Base-by-base conservation (phyloP, 2,888 invertebrate species). In the Phytoseiulus persimilis region DNA sequence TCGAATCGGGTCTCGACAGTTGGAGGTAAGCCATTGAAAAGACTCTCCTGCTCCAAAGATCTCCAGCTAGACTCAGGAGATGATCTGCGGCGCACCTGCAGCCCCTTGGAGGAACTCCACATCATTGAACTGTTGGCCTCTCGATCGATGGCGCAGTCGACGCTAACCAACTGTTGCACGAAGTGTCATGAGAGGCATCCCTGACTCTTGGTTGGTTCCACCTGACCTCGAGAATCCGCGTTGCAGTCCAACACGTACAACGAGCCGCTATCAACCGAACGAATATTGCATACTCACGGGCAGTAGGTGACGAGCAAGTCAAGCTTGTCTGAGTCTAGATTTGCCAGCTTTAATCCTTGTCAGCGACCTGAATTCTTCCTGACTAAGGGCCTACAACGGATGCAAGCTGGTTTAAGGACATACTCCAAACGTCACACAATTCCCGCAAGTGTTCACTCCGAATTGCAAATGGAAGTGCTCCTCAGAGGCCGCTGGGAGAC, bases 291-390 rank as follows among this genome's bases (percentile, higher is more conserved):
- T 65, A 87, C 87, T 87, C 45, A 87, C 87, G 87, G 87, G 39
- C 39, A 87, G 33, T 87, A 87, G n/a, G 87, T 87, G 87, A 87
- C 87, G 87, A 87, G 87, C 87, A 87, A 87, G 87, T 87, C 87
- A 45, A 87, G 32, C 87, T 87, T 32, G 33, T 87, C 87, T n/a
- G 23, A 14, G 65, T 65, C 65, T 6, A 23, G 18, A 65, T 65
- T 65, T 65, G 65, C 65, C 65, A 65, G 65, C 65, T 65, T 65
- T 65, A 65, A 65, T 65, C 65, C 23, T 1, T 65, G 28, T 14
- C 1, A 23, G 65, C 65, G 65, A 28, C 2, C 65, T 28, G 18
- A 65, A 39, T 39, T 65, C 28, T 28, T 65, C 65, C 65, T 65
- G 65, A 65, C 65, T 65, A 65, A 65, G 28, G 65, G 14, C 2